Base-by-base conservation (phyloP, 2,113 vertebrate genomes). In the Acrocephalus arundinaceus region DNA sequence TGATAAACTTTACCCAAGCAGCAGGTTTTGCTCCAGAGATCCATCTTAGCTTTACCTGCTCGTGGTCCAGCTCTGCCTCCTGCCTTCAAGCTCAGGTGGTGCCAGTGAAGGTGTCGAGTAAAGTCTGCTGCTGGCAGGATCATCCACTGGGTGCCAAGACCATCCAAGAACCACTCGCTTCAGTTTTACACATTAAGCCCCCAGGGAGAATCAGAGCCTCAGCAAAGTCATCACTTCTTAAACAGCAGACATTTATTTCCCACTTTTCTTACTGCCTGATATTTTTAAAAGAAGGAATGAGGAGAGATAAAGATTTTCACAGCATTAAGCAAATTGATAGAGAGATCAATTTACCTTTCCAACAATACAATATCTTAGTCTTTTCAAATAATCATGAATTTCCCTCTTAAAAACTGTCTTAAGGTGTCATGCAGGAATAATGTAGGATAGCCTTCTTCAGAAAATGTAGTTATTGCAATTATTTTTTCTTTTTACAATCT, bases 81-180 rank as follows among this genome's bases (percentile, higher is more conserved):
- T 70, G 28, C 46, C 31, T 76, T 33, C 0, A 0, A 43, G 23
- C 18, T 21, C 78, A 43, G 19, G 10, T 1, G 1, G 25, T 57
- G 46, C 41, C 49, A 4, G 4, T 13, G 63, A 4, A 0, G 0
- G 23, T 45, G 48, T 17, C 0, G 2, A 66, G 89, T 1, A 2
- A 1, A 22, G 28, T 5, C 35, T 41, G 51, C 1, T 3, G 2
- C 45, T 1, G 1, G 15, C 3, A 8, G 16, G 33, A 18, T 39
- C 21, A 70, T 4, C 24, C 20, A 17, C 28, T 0, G 0, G 21
- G 9, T n/a, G 27, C 71, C 1, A 3, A 37, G 10, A 59, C 15
- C n/a, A 28, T 51, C 43, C 52, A 4, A 7, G 23, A 84, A 11
- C 68, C 39, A n/a, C 65, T 41, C 1, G 5, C n/a, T 35, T 71